phyloP scores from a whole-genome alignment of 2,797 vertebrate genomes.

The Gymnothorax reevesii region DNA sequence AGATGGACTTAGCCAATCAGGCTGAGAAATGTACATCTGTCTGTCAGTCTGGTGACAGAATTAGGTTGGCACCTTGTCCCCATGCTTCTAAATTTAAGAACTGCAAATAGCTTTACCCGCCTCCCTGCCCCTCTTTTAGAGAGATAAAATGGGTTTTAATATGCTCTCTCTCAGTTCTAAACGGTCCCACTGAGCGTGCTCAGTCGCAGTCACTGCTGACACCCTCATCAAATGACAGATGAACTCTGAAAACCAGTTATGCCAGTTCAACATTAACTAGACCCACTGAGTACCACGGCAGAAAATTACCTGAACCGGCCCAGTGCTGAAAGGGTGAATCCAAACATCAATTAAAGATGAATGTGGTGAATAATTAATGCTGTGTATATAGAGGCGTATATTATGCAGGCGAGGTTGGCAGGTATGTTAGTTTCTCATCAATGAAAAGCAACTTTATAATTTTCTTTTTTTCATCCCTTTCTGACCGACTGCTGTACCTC shows the following conservation, averaged over 20 bases:
- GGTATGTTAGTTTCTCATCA: not conserved
- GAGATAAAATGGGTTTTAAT: slow-evolving; percentile 19
- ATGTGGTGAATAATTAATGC: not conserved
- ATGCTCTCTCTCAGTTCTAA: slow-evolving; percentile 9
- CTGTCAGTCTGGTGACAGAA: slow-evolving; percentile 14
- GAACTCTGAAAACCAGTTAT: not conserved
- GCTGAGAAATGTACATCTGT: slow-evolving; percentile 22
- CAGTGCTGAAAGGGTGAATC: not conserved
- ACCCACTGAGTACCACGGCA: not conserved
- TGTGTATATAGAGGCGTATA: not conserved
- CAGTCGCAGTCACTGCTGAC: slow-evolving; percentile 15
- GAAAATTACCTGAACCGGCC: not conserved
- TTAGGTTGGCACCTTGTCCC: slow-evolving; percentile 11
- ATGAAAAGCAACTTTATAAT: not conserved
- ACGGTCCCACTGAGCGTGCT: slow-evolving; percentile 19
- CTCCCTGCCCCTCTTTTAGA: not conserved
- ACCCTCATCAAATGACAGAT: not conserved
- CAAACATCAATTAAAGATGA: not conserved
- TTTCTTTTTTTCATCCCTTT: not conserved
- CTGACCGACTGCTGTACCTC: no score
- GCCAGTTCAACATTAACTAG: no score
- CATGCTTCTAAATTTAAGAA: slow-evolving; percentile 32
- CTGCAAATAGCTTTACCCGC: slow-evolving; percentile 21
- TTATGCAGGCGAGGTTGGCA: not conserved
- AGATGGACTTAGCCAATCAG: slow-evolving; percentile 29